Percentiles rank a stretch among this genome's conserved stretches.
phyloP scores from a whole-genome alignment of 2,113 vertebrate genomes.

The Notothenia coriiceps region DNA sequence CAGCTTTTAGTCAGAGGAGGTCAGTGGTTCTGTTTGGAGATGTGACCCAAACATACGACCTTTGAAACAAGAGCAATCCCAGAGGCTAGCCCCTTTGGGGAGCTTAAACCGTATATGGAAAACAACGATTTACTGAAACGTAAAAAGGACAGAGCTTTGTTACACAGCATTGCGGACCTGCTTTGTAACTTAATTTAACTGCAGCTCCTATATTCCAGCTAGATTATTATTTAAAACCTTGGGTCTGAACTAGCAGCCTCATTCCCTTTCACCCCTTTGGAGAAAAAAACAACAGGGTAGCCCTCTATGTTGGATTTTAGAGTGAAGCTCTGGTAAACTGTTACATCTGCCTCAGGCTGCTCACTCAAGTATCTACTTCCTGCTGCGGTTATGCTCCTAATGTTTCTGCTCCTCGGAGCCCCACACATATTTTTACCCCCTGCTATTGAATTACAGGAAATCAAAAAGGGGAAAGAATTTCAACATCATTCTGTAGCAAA shows the following conservation, averaged over 20 bases:
- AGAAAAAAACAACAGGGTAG: slow-evolving; percentile 76
- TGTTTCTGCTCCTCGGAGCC: slow-evolving; percentile 86
- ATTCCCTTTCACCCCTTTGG: slow-evolving; percentile 35
- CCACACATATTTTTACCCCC: slow-evolving; percentile 96
- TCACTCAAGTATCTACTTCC: slow-evolving; percentile 74
- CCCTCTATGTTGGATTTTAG: slow-evolving; percentile 69
- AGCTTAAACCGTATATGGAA: slow-evolving; percentile 77
- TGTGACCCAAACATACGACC: slow-evolving; percentile 79
- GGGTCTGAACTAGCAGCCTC: slow-evolving; percentile 15
- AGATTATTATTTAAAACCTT: slow-evolving; percentile 70
- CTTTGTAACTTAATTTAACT: slow-evolving; percentile 56
- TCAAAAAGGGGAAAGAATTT: slow-evolving; percentile 89
- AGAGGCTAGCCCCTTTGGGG: slow-evolving; percentile 78
- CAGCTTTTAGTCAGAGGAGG: slow-evolving; percentile 77
- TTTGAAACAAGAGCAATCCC: slow-evolving; percentile 79
- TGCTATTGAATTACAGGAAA: slow-evolving; percentile 97
- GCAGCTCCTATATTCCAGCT: slow-evolving; percentile 78
- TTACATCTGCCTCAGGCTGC: slow-evolving; percentile 76
- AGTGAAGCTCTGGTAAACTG: slow-evolving; percentile 75
- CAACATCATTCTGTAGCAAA: slow-evolving; percentile 89
- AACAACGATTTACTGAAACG: slow-evolving; percentile 68
- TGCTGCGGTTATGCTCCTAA: slow-evolving; percentile 81
- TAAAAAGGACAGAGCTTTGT: slow-evolving; percentile 65
- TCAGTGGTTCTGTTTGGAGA: slow-evolving; percentile 80
- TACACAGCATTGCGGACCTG: slow-evolving; percentile 50